Percentiles rank a stretch among this genome's conserved stretches.
Evolutionary conservation across 2,888 invertebrate genomes (phyloP).

Genomic region (Andrena hattorfiana): DNA sequence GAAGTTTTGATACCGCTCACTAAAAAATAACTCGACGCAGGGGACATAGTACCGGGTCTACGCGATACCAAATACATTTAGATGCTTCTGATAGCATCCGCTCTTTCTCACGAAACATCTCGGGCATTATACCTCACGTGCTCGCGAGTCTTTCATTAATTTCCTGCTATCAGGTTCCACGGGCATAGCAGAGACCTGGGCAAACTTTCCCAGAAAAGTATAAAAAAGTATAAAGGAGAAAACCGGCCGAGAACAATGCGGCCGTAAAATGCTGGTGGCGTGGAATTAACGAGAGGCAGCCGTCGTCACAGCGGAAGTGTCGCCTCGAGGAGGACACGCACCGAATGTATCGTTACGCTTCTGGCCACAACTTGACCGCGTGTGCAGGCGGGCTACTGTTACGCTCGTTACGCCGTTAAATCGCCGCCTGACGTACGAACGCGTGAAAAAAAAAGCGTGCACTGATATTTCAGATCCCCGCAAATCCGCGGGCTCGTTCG

Average conservation of each 20-base stretch:
- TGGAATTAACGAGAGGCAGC: slow-evolving; percentile 40
- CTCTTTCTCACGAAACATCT: background rate
- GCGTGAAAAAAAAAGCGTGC: slow-evolving; percentile 4
- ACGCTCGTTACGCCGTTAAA: slow-evolving; percentile 59
- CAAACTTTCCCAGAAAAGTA: background rate
- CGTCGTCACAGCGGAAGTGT: slow-evolving; percentile 40
- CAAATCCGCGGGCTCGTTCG: slow-evolving; percentile 32
- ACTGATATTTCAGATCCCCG: slow-evolving; percentile 46
- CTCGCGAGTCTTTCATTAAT: background rate
- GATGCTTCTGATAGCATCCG: too few relatives aligned
- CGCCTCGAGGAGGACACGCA: slow-evolving; percentile 44
- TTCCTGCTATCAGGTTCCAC: background rate
- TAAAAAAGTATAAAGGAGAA: slow-evolving; percentile 3
- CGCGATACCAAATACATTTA: too few relatives aligned
- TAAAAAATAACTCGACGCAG: too few relatives aligned
- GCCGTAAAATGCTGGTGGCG: slow-evolving; percentile 17
- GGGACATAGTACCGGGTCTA: too few relatives aligned
- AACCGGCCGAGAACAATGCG: slow-evolving; percentile 1
- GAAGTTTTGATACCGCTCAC: too few relatives aligned
- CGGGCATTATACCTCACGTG: background rate
- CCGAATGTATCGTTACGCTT: slow-evolving; percentile 37
- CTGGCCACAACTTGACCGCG: slow-evolving; percentile 38
- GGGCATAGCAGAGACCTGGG: background rate
- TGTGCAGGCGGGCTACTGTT: slow-evolving; percentile 38
- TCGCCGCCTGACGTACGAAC: slow-evolving; percentile 23